A percentile compares a stretch with the other conserved stretches of the same genome.
phyloP scores from a whole-genome alignment of 2,797 vertebrate species.

The Astyanax mexicanus region DNA sequence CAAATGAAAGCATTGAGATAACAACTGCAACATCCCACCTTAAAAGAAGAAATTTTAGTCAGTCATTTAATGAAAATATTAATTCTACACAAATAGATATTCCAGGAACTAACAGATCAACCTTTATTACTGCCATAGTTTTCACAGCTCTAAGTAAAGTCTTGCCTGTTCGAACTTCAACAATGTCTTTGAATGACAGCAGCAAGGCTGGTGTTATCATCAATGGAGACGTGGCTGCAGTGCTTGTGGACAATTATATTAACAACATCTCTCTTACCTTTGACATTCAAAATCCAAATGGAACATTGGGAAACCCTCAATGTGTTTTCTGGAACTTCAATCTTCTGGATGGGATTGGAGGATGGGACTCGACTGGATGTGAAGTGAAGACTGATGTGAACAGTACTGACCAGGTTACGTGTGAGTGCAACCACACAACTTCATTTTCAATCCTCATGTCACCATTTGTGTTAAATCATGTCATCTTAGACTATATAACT shows the following conservation, averaged over 20 bases:
- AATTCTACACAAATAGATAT: constrained; percentile 72
- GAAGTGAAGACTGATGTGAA: constrained; percentile 32
- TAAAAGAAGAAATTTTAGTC: constrained; percentile 51
- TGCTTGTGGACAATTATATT: constrained; percentile 69
- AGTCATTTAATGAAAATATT: constrained; percentile 55
- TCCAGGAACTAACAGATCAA: not conserved
- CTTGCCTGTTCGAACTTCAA: constrained; percentile 63
- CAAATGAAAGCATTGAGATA: constrained; percentile 59
- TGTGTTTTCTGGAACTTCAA: not conserved
- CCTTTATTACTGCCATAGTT: constrained; percentile 78
- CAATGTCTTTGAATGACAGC: not conserved
- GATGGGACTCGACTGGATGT: constrained; percentile 1
- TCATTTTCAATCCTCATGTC: constrained; percentile 94
- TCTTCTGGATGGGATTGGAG: not conserved
- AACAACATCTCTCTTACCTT: constrained; percentile 28
- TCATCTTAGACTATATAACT: constrained; percentile 75
- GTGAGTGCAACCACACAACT: constrained; percentile 86
- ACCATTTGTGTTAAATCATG: constrained; percentile 11
- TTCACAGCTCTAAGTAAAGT: constrained; percentile 78
- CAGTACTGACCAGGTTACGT: constrained; percentile 62
- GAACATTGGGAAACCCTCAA: not conserved
- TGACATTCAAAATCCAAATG: not conserved
- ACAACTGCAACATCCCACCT: constrained; percentile 61
- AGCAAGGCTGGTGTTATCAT: not conserved
- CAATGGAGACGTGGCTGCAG: constrained; percentile 81